phyloP scores from a whole-genome alignment of 2,797 vertebrate species.

The Heterohyrax brucei region DNA sequence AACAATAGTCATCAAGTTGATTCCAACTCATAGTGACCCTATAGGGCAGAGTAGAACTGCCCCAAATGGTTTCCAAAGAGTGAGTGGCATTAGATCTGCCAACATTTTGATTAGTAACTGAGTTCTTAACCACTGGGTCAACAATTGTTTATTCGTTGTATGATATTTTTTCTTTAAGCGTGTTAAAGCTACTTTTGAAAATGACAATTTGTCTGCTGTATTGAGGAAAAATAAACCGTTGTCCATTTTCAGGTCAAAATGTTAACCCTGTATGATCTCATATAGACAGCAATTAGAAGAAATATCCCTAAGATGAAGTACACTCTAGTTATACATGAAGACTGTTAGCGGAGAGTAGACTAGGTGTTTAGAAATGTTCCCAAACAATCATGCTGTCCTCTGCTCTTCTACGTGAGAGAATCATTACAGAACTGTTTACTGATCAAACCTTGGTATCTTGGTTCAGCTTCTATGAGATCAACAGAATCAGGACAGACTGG shows the following conservation, averaged over 20 bases:
- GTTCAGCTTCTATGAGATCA: background rate
- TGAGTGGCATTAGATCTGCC: no score
- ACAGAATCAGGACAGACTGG: background rate
- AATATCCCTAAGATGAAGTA: background rate
- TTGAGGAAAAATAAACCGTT: background rate
- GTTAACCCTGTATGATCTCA: background rate
- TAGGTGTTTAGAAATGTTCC: background rate
- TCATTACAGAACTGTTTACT: background rate
- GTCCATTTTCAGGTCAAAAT: background rate
- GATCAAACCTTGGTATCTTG: background rate
- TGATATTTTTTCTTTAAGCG: background rate
- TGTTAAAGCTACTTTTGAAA: slow-evolving; percentile 2
- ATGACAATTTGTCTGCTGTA: background rate
- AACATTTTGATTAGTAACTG: no score
- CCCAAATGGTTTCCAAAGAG: no score
- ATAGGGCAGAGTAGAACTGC: no score
- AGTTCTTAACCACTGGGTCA: background rate
- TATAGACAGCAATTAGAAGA: background rate
- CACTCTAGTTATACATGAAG: background rate
- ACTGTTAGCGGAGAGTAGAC: fast-evolving
- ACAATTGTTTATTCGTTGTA: background rate
- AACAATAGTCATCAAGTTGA: no score
- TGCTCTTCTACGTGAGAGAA: background rate
- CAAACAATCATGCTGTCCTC: background rate
- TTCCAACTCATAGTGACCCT: no score